phyloP scores from a whole-genome alignment of 2,888 invertebrate species.

The Limnephilus rhombicus region DNA sequence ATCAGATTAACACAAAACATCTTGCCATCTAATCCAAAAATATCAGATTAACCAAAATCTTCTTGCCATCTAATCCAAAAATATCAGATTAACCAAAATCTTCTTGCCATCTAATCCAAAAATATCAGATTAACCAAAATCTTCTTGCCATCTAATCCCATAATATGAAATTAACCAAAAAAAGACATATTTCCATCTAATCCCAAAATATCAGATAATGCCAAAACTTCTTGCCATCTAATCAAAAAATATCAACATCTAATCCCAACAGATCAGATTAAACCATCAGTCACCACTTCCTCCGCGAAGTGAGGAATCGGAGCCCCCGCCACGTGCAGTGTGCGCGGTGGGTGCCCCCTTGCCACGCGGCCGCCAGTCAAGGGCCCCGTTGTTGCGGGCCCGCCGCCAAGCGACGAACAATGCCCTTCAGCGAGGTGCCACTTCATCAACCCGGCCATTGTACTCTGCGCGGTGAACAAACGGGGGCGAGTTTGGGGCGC shows the following conservation, averaged over 20 bases:
- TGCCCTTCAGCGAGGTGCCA: slow-evolving; percentile 23
- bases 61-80: no score
- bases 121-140: no score
- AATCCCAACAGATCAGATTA: neutral
- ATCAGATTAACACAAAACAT: no score
- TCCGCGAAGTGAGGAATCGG: neutral
- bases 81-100: no score
- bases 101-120: no score
- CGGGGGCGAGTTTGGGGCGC: neutral
- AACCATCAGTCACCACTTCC: slow-evolving; percentile 4
- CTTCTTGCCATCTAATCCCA: no score
- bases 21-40: no score
- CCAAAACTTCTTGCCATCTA: neutral
- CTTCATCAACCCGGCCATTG: slow-evolving; percentile 35
- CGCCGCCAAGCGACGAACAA: slow-evolving; percentile 17
- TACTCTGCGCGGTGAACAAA: neutral
- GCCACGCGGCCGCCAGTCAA: slow-evolving; percentile 35
- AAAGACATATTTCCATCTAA: no score
- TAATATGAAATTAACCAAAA: no score
- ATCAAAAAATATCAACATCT: neutral
- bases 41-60: no score
- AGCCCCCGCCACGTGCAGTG: slow-evolving; percentile 10
- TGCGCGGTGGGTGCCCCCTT: neutral
- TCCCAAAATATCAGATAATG: no score
- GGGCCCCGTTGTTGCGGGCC: slow-evolving; percentile 8